Base-by-base conservation (phyloP, 2,888 invertebrate genomes). In the Oscheius sp. region DNA sequence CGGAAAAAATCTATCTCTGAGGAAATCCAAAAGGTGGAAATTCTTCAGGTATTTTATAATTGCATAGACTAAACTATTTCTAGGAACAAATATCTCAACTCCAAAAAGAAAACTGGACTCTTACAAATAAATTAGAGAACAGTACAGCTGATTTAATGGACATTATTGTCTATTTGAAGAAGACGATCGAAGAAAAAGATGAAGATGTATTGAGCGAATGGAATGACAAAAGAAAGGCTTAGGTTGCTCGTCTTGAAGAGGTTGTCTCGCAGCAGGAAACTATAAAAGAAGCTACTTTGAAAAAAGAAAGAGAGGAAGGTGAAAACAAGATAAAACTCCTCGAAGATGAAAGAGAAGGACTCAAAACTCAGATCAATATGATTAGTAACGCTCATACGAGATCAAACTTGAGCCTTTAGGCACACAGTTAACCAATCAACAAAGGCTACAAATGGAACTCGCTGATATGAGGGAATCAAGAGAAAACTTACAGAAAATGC, bases 241-340 rank as follows among this genome's bases (percentile, higher is more conserved):
- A 61, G 61, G 29, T 61, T n/a, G 61, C 61, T 45, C 20, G 61
- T 25, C 29, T 61, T n/a, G 61, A 61, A 45, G 61, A 61, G 29
- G 17, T 61, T 12, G 12, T 45, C 15, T 15, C 29, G 2, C 45
- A 45, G 10, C 61, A 61, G 17, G 42, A 61, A 15, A 42, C 25
- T n/a, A 10, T 29, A n/a, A 42, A 29, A 27, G 29, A 15, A 29
- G 31, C n/a, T 3, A 27, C 45, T 23, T 12, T 61, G 1, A 3
- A 27, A n/a, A 61, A 45, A 20, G 61, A 61, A n/a, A 25, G 31
- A 31, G 61, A 37, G 6, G 33, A 52, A 39, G 25, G 37, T 37
- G 42, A 20, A 25, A 37, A 55, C 12, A 53, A 52, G 31, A 45
- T 31, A 17, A 61, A 23, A 15, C 12, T 27, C 5, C n/a, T 61